These are phyloP conservation scores for Apodemia mormo DNA, from an alignment of 2,888 invertebrate species.

Conservation along the genomic window DNA sequence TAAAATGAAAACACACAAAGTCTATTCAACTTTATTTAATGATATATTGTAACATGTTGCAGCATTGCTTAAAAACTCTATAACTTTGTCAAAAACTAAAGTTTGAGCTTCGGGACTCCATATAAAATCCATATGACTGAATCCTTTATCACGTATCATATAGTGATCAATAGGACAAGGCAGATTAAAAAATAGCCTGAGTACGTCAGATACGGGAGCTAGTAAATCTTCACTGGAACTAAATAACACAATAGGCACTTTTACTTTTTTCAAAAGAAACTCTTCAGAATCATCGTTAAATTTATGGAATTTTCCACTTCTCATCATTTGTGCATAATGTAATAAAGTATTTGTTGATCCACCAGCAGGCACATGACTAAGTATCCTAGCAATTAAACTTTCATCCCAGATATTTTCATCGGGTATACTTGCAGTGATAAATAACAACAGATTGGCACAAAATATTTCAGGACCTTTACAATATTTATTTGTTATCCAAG, in stretches of 20 bases:
- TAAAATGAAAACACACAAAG: not conserved
- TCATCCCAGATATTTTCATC: constrained; percentile 40
- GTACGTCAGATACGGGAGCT: constrained; percentile 51
- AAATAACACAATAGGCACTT: constrained; percentile 54
- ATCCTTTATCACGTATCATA: constrained; percentile 49
- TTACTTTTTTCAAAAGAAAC: constrained; percentile 47
- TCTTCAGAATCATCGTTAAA: constrained; percentile 45
- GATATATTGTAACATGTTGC: constrained; percentile 26
- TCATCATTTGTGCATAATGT: constrained; percentile 57
- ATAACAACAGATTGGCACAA: constrained; percentile 61
- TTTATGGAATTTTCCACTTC: constrained; percentile 56
- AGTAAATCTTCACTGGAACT: constrained; percentile 59
- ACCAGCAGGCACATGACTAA: constrained; percentile 61
- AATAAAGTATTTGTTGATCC: constrained; percentile 59
- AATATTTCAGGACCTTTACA: constrained; percentile 50
- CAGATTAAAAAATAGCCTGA: constrained; percentile 53
- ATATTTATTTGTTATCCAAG: constrained; percentile 49
- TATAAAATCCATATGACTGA: constrained; percentile 61
- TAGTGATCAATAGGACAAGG: constrained; percentile 56
- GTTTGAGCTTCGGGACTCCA: constrained; percentile 51
- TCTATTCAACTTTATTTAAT: not conserved
- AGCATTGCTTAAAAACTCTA: constrained; percentile 49
- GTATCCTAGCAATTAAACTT: constrained; percentile 49
- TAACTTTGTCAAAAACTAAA: constrained; percentile 51
- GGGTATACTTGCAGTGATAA: constrained; percentile 52